Base-by-base conservation (phyloP, 1,140 invertebrate genomes). In the Musca vetustissima region DNA sequence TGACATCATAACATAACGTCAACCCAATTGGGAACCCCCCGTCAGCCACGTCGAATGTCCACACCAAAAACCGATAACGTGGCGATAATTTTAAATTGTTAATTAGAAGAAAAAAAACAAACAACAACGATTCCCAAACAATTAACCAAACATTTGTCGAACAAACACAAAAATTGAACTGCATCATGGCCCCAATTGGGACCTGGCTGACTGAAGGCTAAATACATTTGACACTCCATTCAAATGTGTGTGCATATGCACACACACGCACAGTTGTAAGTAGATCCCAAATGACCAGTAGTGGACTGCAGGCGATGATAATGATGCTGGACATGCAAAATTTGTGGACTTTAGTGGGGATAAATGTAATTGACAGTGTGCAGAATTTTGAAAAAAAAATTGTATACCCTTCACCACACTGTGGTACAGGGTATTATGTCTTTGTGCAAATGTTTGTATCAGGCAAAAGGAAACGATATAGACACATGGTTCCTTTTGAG, bases 31-130 rank as follows among this genome's bases (percentile, higher is more conserved):
- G 11, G 11, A 43, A 4, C 36, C 3, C 3, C 3, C 8, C 3
- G 28, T 28, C 8, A 28, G 28, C 3, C 28, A 28, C 28, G 8
- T n/a, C 28, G 8, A 28, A 4, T 28, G 3, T 4, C 3, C 28
- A 43, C 36, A 43, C 6, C 6, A 43, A 43, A 43, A 9, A 6
- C 36, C 36, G 36, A 43, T 43, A 43, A 43, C 36, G 36, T 13
- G 4, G 57, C 32, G 28, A 61, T 61, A 61, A 61, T 61, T 36
- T 61, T 61, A 61, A 61, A 61, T 61, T 61, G 57, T 61, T 61
- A 61, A 61, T 61, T 61, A 61, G 57, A 61, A 61, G 13, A 61
- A 43, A n/a, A n/a, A n/a, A n/a, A n/a, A n/a, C n/a, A n/a, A n/a
- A n/a, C n/a, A n/a, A n/a, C n/a, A n/a, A n/a, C n/a, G n/a, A 43